Conservation (phyloP, 2,797 vertebrate genomes). For the Coendou prehensilis region DNA sequence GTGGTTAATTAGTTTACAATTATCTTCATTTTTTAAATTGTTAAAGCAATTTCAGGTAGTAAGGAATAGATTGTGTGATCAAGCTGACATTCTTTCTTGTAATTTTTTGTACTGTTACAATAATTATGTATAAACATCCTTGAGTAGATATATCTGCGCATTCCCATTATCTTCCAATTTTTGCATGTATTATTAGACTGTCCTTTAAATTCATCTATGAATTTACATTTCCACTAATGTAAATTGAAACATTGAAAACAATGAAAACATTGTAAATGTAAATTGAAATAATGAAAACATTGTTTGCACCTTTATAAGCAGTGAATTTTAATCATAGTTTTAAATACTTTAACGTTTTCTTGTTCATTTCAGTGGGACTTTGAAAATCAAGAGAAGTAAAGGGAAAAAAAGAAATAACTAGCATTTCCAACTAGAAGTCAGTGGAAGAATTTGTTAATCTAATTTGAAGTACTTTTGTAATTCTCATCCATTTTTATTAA, state of each 20-base stretch:
- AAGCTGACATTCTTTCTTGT: not conserved
- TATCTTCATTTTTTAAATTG: not conserved
- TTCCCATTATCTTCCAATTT: not conserved
- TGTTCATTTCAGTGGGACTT: conserved; percentile 12
- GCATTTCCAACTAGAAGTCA: not conserved
- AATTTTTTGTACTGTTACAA: not conserved
- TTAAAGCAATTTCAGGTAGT: not conserved
- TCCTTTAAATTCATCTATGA: not conserved
- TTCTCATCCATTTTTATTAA: conserved; percentile 6
- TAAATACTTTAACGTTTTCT: not conserved
- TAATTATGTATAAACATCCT: not conserved
- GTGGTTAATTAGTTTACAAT: not conserved
- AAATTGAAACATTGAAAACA: too few relatives aligned
- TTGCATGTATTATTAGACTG: not conserved
- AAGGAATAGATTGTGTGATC: conserved; percentile 41
- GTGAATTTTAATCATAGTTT: not conserved
- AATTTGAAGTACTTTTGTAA: conserved; percentile 29
- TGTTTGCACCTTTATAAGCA: not conserved
- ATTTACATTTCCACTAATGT: not conserved
- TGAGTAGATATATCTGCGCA: not conserved
- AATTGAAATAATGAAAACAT: not conserved
- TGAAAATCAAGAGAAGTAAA: not conserved
- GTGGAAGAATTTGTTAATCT: not conserved
- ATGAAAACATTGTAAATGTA: too few relatives aligned
- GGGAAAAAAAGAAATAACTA: not conserved